A percentile compares a stretch with the other conserved stretches of the same genome.
Conservation (phyloP, 2,797 vertebrate genomes). For the Orestias chungarensis region DNA sequence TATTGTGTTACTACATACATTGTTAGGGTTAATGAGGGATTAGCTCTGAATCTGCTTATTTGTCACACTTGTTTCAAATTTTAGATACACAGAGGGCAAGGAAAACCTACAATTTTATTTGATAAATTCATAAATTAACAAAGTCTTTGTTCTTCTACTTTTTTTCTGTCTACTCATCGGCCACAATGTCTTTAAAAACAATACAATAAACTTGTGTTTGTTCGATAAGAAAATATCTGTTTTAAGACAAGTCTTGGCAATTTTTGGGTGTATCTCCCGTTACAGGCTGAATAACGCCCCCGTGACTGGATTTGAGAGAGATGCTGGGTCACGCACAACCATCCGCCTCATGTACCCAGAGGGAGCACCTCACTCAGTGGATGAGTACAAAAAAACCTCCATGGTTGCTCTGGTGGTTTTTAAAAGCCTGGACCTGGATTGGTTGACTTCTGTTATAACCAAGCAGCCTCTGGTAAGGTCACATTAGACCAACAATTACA, state of each 20-base stretch:
- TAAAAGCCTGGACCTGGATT: constrained; percentile 82
- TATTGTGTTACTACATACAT: too few relatives aligned
- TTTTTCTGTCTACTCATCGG: too few relatives aligned
- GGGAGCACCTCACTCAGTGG: constrained; percentile 71
- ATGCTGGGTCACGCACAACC: constrained; percentile 80
- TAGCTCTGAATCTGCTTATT: too few relatives aligned
- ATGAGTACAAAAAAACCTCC: constrained; percentile 74
- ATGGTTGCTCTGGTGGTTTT: constrained; percentile 80
- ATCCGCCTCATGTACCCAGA: constrained; percentile 84
- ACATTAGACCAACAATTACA: constrained; percentile 19
- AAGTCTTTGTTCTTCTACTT: too few relatives aligned
- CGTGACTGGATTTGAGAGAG: constrained; percentile 77
- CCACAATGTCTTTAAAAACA: neutral
- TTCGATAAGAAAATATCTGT: neutral
- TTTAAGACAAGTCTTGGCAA: neutral
- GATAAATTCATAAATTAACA: too few relatives aligned
- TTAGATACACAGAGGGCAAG: too few relatives aligned
- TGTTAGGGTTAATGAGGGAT: too few relatives aligned
- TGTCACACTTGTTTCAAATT: too few relatives aligned
- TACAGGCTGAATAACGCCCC: constrained; percentile 83
- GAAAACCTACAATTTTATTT: too few relatives aligned
- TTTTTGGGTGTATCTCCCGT: constrained; percentile 56
- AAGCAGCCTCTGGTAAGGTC: constrained; percentile 78
- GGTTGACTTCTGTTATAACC: constrained; percentile 80
- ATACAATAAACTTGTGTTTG: neutral